A percentile compares a stretch with the other conserved stretches of the same genome.
These are phyloP conservation scores for Chaetodon trifascialis DNA, from an alignment of 2,113 vertebrate species.

Conservation along the genomic window DNA sequence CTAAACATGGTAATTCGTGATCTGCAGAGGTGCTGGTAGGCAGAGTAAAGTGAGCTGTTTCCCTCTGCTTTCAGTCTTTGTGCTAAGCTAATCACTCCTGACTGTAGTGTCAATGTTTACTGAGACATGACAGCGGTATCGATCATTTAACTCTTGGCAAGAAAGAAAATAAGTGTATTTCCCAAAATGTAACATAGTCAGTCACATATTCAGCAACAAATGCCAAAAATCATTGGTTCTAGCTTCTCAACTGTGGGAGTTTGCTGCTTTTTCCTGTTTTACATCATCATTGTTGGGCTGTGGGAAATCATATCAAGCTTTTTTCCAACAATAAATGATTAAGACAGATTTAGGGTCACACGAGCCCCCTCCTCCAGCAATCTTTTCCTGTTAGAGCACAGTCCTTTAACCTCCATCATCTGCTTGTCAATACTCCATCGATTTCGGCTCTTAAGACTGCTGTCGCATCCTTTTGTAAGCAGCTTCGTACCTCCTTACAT, in stretches of 20 bases:
- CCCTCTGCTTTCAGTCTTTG: background rate
- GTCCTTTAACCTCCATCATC: background rate
- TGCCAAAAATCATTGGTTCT: no score
- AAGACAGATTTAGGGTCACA: background rate
- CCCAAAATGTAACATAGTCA: background rate
- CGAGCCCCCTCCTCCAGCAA: background rate
- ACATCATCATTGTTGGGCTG: background rate
- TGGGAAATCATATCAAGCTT: background rate
- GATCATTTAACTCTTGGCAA: background rate
- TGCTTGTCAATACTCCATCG: background rate
- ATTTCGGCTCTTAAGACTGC: background rate
- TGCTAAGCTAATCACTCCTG: background rate
- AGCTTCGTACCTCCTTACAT: background rate
- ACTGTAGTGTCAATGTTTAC: background rate
- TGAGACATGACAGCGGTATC: background rate
- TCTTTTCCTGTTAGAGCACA: background rate
- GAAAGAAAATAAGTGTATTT: background rate
- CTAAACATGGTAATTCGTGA: background rate
- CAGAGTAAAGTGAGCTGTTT: background rate
- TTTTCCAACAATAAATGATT: background rate
- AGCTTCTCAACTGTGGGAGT: no score
- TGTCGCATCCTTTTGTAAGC: background rate
- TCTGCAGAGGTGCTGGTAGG: background rate
- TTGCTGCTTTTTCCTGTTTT: no score
- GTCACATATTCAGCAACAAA: no score